Evolutionary conservation across 2,888 invertebrate genomes (phyloP).

Genomic region (Sussaba pulchella): DNA sequence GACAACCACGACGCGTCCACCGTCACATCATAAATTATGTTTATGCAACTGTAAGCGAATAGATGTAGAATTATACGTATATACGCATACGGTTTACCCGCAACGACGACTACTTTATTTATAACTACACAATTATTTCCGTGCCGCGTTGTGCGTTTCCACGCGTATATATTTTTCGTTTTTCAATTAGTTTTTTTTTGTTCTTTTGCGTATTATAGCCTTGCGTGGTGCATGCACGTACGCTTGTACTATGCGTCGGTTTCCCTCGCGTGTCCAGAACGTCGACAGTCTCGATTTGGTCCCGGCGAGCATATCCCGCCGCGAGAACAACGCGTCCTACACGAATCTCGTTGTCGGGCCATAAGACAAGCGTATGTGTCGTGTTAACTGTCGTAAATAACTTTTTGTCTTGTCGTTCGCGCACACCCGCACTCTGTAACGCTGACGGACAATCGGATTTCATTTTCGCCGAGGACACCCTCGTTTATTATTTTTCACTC

Average conservation of each 20-base stretch:
- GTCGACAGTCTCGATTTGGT: conserved; percentile 53
- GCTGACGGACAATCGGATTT: conserved; percentile 63
- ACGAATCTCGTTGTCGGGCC: conserved; percentile 53
- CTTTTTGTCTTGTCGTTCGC: conserved; percentile 61
- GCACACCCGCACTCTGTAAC: conserved; percentile 56
- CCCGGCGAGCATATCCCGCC: conserved; percentile 48
- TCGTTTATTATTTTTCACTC: conserved; percentile 18
- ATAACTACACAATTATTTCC: conserved; percentile 55
- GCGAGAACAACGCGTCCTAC: conserved; percentile 66
- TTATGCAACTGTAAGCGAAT: conserved; percentile 59
- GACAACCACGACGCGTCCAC: conserved; percentile 28
- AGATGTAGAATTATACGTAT: background rate
- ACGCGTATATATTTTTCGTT: background rate
- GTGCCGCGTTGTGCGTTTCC: background rate
- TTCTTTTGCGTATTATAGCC: background rate
- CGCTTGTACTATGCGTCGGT: conserved; percentile 7
- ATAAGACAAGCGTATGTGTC: conserved; percentile 62
- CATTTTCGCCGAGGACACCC: conserved; percentile 11
- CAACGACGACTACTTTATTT: conserved; percentile 48
- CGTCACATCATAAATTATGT: conserved; percentile 58
- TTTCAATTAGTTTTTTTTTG: background rate
- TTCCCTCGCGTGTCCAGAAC: conserved; percentile 39
- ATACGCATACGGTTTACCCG: background rate
- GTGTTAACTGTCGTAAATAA: conserved; percentile 66
- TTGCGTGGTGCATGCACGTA: background rate